Percentiles rank a stretch among this genome's conserved stretches.
Evolutionary conservation across 2,113 vertebrate genomes (phyloP).

Genomic region (Hemibagrus wyckioides): DNA sequence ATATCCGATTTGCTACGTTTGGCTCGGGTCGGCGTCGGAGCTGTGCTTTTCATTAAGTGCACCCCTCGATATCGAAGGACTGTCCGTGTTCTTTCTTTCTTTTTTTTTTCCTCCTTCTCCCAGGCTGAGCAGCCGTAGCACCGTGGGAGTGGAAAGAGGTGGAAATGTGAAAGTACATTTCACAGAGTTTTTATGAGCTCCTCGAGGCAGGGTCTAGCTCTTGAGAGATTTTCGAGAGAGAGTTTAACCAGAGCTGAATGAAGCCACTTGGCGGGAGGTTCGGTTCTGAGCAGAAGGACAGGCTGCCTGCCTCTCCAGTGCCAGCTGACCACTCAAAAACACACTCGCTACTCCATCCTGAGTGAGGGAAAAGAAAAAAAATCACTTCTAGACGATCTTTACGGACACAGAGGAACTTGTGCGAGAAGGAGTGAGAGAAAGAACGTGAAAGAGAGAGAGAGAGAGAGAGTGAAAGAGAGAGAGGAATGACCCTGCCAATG

Average conservation of each 20-base stretch:
- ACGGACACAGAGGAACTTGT: slow-evolving; percentile 3
- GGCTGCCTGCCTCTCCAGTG: slow-evolving; percentile 18
- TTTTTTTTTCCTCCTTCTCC: neutral
- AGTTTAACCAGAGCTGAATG: neutral
- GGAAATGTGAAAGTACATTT: slow-evolving; percentile 25
- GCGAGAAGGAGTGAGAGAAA: neutral
- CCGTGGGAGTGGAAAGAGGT: neutral
- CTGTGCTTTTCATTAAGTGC: slow-evolving; percentile 39
- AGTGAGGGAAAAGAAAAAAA: slow-evolving; percentile 11
- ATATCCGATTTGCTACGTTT: slow-evolving; percentile 17
- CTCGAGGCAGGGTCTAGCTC: slow-evolving; percentile 7
- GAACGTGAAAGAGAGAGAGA: neutral
- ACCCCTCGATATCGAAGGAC: neutral
- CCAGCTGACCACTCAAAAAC: slow-evolving; percentile 50
- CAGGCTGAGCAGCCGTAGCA: neutral
- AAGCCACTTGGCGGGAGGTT: slow-evolving; percentile 42
- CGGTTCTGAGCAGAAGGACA: slow-evolving; percentile 26
- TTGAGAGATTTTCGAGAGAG: neutral
- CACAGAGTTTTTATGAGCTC: neutral
- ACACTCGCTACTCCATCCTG: neutral
- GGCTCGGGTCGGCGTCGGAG: neutral
- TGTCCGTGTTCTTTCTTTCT: neutral
- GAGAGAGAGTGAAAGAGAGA: neutral
- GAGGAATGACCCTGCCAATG: slow-evolving; percentile 46
- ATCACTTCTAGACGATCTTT: slow-evolving; percentile 33